phyloP scores from a whole-genome alignment of 2,113 vertebrate genomes.

The Platycercus adscitus region DNA sequence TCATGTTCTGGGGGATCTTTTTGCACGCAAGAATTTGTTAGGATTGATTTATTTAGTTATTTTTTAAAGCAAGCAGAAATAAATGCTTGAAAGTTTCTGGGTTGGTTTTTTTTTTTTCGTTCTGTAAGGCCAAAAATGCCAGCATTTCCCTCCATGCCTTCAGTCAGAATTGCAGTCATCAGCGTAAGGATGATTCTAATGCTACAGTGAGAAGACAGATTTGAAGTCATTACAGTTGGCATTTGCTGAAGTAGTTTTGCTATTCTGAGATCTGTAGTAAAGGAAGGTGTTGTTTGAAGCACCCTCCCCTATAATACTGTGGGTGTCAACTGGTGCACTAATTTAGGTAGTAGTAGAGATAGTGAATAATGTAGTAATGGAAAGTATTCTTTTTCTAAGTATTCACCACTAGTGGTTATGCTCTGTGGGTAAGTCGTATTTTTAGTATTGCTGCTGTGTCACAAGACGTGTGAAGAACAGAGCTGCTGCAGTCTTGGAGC shows the following conservation, averaged over 20 bases:
- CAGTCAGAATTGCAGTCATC: neutral
- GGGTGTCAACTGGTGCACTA: neutral
- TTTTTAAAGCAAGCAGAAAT: neutral
- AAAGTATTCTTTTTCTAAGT: neutral
- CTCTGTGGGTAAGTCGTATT: neutral
- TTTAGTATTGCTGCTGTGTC: neutral
- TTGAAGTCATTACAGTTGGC: neutral
- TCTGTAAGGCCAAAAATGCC: neutral
- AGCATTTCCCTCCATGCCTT: neutral
- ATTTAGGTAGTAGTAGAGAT: neutral
- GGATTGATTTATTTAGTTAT: neutral
- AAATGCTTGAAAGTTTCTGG: neutral
- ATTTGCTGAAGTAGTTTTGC: neutral
- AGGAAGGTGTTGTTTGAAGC: neutral
- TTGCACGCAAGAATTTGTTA: neutral
- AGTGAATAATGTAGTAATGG: neutral
- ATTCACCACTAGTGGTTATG: neutral
- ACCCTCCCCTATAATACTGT: neutral
- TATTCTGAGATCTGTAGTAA: neutral
- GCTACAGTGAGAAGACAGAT: neutral
- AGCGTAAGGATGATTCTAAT: neutral
- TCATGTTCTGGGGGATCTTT: neutral
- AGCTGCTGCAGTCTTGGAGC: neutral
- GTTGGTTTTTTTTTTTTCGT: neutral
- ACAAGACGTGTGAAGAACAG: neutral